These are phyloP conservation scores for Gandaritis pyraliata DNA, from an alignment of 2,888 invertebrate species.

Conservation along the genomic window DNA sequence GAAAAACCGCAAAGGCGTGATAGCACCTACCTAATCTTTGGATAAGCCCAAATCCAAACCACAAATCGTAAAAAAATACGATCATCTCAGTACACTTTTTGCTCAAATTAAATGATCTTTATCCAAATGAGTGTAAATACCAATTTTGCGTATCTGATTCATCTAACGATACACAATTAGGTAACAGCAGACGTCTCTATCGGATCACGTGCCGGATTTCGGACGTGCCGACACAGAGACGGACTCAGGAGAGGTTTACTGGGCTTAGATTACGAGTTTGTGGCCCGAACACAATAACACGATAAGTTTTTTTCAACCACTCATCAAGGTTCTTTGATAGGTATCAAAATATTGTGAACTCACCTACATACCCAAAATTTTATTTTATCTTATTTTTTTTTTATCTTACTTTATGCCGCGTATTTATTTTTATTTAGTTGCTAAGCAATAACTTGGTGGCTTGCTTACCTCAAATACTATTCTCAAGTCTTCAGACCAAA, in stretches of 20 bases:
- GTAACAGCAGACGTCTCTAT: constrained; percentile 24
- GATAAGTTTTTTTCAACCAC: no score
- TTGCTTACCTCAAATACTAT: no score
- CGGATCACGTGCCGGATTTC: constrained; percentile 26
- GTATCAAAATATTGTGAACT: no score
- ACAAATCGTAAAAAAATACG: not conserved
- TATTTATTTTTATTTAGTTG: no score
- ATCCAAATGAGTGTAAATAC: constrained; percentile 30
- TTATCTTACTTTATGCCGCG: no score
- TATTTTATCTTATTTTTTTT: no score
- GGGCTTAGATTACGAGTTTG: no score
- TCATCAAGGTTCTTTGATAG: no score
- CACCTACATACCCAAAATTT: no score
- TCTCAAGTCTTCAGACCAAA: no score
- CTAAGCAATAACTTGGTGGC: no score
- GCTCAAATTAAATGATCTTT: constrained; percentile 23
- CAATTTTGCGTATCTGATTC: constrained; percentile 27
- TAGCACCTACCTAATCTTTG: not conserved
- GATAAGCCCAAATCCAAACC: not conserved
- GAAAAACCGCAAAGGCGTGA: not conserved
- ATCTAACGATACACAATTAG: constrained; percentile 29
- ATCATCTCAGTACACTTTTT: constrained; percentile 23
- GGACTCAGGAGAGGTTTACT: constrained; percentile 7
- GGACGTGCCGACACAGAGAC: constrained; percentile 13
- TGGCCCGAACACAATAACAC: no score